phyloP scores from a whole-genome alignment of 2,797 vertebrate species.

The Chaenodraco wilsoni region DNA sequence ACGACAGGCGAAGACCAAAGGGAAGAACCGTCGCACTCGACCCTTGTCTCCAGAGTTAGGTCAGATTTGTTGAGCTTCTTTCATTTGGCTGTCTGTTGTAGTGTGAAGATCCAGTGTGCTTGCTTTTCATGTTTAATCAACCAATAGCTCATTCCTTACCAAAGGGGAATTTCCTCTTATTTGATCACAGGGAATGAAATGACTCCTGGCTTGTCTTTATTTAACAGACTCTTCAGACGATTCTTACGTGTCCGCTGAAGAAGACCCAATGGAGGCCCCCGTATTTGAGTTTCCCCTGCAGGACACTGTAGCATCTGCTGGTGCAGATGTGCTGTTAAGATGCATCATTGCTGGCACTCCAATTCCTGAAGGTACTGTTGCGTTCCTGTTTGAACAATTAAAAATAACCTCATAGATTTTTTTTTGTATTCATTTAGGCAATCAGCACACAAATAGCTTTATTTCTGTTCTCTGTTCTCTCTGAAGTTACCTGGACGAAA shows the following conservation, averaged over 20 bases:
- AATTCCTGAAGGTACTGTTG: constrained; percentile 87
- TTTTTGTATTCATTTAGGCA: constrained; percentile 7
- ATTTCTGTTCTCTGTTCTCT: constrained; percentile 20
- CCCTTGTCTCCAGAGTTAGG: constrained; percentile 94
- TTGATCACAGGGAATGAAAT: neutral
- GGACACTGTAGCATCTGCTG: constrained; percentile 84
- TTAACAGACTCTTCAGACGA: constrained; percentile 95
- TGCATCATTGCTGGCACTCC: constrained; percentile 93
- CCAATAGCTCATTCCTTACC: neutral
- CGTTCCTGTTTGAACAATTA: neutral
- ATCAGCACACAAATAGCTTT: neutral
- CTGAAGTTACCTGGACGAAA: constrained; percentile 91
- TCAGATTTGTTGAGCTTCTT: constrained; percentile 59
- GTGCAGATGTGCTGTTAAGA: constrained; percentile 90
- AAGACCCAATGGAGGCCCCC: constrained; percentile 94
- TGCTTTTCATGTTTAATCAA: constrained; percentile 21
- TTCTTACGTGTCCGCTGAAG: constrained; percentile 95
- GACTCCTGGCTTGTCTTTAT: constrained; percentile 36
- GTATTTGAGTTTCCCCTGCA: constrained; percentile 93
- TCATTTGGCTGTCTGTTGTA: constrained; percentile 15
- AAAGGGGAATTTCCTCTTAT: neutral
- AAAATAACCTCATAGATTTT: neutral
- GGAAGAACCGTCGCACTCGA: constrained; percentile 88
- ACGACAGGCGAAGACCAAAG: constrained; percentile 85
- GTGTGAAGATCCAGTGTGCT: constrained; percentile 14